Evolutionary conservation across 2,888 invertebrate species (phyloP).

Genomic region (Drosophila pseudotakahashii): DNA sequence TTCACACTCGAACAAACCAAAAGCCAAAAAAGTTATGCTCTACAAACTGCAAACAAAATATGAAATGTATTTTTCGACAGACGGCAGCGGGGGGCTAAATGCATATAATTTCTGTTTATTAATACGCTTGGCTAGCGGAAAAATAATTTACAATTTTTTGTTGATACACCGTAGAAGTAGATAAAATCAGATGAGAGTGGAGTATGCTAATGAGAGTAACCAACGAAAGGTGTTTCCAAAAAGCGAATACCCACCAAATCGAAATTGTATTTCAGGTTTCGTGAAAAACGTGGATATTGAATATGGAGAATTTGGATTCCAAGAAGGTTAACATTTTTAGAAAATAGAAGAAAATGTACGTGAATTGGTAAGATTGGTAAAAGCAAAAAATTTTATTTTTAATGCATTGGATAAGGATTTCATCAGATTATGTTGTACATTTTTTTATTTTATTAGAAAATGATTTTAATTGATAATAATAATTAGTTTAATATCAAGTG

Average conservation of each 20-base stretch:
- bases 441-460: too few relatives aligned
- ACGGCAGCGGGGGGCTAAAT: conserved; percentile 11
- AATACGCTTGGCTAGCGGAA: conserved; percentile 39
- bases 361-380: too few relatives aligned
- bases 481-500: too few relatives aligned
- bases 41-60: conserved; percentile 30
- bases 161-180: conserved; percentile 2
- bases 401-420: too few relatives aligned
- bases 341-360: too few relatives aligned
- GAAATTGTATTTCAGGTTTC: neutral
- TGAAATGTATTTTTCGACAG: conserved; percentile 20
- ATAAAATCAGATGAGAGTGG: conserved; percentile 1
- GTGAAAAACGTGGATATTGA: too few relatives aligned
- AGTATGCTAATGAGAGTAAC: conserved; percentile 20
- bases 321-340: too few relatives aligned
- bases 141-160: conserved; percentile 22
- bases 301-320: too few relatives aligned
- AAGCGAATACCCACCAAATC: neutral
- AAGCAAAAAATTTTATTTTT: too few relatives aligned
- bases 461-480: too few relatives aligned
- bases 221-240: conserved; percentile 1
- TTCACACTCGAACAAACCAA: conserved; percentile 23
- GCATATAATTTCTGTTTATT: conserved; percentile 43
- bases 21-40: conserved; percentile 35
- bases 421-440: too few relatives aligned